These are phyloP conservation scores for Pandemis heparana DNA, from an alignment of 2,888 invertebrate species.

Conservation along the genomic window DNA sequence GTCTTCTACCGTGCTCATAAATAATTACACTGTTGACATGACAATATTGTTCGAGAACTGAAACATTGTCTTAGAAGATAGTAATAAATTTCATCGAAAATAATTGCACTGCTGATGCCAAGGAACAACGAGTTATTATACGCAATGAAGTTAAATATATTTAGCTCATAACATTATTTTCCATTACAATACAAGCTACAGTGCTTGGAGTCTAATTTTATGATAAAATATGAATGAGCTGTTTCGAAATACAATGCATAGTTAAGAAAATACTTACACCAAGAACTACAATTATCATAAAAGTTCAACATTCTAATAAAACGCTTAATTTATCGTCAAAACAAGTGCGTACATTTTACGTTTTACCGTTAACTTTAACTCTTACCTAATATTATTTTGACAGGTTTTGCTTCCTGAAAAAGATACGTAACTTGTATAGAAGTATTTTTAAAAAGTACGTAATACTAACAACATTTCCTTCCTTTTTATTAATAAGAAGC, in stretches of 20 bases:
- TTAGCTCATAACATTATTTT: conserved; percentile 4
- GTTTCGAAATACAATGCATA: conserved; percentile 36
- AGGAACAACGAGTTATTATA: neutral
- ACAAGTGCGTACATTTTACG: neutral
- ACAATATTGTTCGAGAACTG: neutral
- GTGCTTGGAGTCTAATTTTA: neutral
- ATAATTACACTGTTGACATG: conserved; percentile 1
- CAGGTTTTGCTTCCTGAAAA: neutral
- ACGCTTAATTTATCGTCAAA: neutral
- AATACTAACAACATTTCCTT: neutral
- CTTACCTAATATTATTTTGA: neutral
- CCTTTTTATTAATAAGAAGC: conserved; percentile 45
- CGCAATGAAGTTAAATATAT: neutral
- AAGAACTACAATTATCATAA: conserved; percentile 1
- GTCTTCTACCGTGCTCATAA: neutral
- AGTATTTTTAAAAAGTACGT: neutral
- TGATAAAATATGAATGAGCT: conserved; percentile 3
- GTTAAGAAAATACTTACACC: conserved; percentile 13
- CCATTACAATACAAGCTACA: conserved; percentile 4
- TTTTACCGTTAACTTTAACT: neutral
- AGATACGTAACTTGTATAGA: neutral
- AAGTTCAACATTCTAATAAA: conserved; percentile 4
- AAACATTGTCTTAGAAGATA: conserved; percentile 3
- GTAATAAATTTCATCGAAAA: neutral
- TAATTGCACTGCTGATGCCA: neutral